Conservation (phyloP, 1,140 invertebrate species). For the Cylas formicarius region DNA sequence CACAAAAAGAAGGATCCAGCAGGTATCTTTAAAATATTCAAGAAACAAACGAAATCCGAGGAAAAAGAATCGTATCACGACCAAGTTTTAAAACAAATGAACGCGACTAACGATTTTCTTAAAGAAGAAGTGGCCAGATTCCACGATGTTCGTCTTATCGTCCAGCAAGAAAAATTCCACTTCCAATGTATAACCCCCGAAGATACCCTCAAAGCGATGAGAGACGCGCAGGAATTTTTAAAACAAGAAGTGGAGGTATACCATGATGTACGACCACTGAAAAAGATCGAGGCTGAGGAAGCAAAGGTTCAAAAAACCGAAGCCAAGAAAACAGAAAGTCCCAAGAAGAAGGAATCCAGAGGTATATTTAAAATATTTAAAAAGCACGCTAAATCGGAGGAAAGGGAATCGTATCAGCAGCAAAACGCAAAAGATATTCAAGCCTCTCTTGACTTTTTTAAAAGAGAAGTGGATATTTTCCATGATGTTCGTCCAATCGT, state of each 20-base stretch:
- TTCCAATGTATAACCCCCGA: too few species aligned
- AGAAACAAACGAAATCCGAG: too few species aligned
- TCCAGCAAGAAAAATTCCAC: conserved; percentile 1
- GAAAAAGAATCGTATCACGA: too few species aligned
- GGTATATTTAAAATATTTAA: conserved; percentile 15
- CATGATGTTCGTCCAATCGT: conserved; percentile 19
- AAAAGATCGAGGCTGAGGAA: neutral
- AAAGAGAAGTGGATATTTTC: conserved; percentile 20
- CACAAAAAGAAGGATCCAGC: too few species aligned
- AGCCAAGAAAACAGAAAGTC: too few species aligned
- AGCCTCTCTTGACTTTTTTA: conserved; percentile 20
- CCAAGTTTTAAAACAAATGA: conserved; percentile 12
- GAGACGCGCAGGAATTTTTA: conserved; percentile 8
- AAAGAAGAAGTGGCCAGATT: conserved; percentile 24
- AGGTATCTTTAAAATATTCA: too few species aligned
- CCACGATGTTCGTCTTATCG: conserved; percentile 21
- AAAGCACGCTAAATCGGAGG: conserved; percentile 10
- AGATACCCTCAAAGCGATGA: conserved; percentile 1
- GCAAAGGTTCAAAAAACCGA: conserved; percentile 8
- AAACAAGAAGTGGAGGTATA: conserved; percentile 23
- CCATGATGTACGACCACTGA: conserved; percentile 23
- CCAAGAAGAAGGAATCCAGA: too few species aligned
- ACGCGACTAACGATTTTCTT: conserved; percentile 17
- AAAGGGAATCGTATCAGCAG: too few species aligned
- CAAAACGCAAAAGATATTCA: conserved; percentile 22